Percentiles rank a stretch among this genome's conserved stretches.
phyloP scores from a whole-genome alignment of 2,888 invertebrate species.

The Furcula furcula region DNA sequence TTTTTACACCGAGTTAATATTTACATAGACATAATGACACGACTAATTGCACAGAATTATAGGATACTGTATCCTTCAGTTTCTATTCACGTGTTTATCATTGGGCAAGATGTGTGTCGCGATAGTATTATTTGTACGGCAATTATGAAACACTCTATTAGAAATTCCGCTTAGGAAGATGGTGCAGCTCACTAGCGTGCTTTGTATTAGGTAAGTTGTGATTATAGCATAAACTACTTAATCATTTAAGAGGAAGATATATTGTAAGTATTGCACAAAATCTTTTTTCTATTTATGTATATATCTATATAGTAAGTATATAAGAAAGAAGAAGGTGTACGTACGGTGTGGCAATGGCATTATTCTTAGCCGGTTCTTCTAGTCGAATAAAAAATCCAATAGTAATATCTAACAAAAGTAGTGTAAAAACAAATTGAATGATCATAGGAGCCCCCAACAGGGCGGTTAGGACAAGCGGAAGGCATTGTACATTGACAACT shows the following conservation, averaged over 20 bases:
- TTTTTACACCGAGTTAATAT: conserved; percentile 18
- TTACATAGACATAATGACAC: conserved; percentile 41
- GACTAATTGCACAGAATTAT: neutral
- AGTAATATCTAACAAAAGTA: neutral
- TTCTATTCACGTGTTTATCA: conserved; percentile 21
- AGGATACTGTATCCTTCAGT: conserved; percentile 15
- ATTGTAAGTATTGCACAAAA: neutral
- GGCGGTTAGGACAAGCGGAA: conserved; percentile 37
- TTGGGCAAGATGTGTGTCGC: conserved; percentile 5
- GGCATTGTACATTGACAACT: conserved; percentile 35
- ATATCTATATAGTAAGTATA: too few species aligned
- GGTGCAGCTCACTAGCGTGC: conserved; percentile 19
- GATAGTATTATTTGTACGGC: neutral
- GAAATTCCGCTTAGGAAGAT: conserved; percentile 6
- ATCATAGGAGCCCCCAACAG: conserved; percentile 16
- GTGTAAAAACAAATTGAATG: conserved; percentile 10
- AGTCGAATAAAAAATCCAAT: too few species aligned
- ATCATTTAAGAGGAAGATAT: too few species aligned
- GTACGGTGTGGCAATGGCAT: too few species aligned
- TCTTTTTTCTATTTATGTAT: too few species aligned
- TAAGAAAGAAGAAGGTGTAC: too few species aligned
- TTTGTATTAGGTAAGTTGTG: conserved; percentile 26
- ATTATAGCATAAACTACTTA: too few species aligned
- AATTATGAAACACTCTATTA: neutral
- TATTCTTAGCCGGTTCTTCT: too few species aligned